phyloP scores from a whole-genome alignment of 1,140 invertebrate genomes.

The Cherax quadricarinatus region DNA sequence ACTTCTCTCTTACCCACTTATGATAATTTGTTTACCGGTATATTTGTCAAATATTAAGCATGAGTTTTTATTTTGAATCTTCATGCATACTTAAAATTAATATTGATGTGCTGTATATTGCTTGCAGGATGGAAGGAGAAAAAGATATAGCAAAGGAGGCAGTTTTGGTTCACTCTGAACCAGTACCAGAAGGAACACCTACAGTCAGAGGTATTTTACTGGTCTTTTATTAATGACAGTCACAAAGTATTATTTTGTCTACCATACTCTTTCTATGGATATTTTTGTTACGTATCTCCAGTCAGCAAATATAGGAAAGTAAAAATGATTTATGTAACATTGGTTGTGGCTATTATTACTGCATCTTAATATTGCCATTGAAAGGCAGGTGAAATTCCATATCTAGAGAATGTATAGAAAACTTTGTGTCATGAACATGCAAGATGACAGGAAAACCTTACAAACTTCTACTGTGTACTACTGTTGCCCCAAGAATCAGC shows the following conservation, averaged over 20 bases:
- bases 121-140: constrained; percentile 3
- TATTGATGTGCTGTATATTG: not conserved
- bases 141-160: constrained; percentile 25
- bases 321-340: not conserved
- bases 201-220: not conserved
- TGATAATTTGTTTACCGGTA: no score
- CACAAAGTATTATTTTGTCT: not conserved
- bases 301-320: no score
- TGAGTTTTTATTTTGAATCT: no score
- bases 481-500: no score
- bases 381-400: no score
- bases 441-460: no score
- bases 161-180: constrained; percentile 22
- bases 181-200: constrained; percentile 20
- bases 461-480: no score
- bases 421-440: no score
- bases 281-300: not conserved
- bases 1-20: no score
- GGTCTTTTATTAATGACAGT: not conserved
- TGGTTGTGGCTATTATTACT: not conserved
- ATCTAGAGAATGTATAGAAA: no score
- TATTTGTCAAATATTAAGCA: no score
- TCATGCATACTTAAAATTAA: not conserved
- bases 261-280: no score
- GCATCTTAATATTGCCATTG: not conserved